Conservation (phyloP, 2,888 invertebrate genomes). For the Uloborus plumipes region DNA sequence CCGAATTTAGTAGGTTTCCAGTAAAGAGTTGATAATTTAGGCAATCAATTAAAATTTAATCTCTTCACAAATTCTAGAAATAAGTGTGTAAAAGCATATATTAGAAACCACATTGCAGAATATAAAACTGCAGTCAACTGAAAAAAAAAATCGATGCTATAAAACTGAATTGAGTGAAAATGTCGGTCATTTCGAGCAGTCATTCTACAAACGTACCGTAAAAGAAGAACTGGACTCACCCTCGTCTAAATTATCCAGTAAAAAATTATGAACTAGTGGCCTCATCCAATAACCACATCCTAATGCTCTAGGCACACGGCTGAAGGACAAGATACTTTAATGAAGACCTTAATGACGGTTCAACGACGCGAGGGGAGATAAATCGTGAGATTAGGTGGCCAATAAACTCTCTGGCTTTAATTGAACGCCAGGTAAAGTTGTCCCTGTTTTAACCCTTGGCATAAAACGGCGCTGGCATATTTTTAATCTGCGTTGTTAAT, state of each 20-base stretch:
- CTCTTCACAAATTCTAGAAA: too few relatives aligned
- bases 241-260: not conserved
- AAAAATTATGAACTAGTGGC: constrained; percentile 9
- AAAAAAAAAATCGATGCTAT: too few relatives aligned
- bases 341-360: constrained; percentile 59
- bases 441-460: constrained; percentile 22
- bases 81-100: too few relatives aligned
- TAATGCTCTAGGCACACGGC: constrained; percentile 24
- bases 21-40: too few relatives aligned
- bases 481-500: constrained; percentile 54
- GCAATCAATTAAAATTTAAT: too few relatives aligned
- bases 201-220: too few relatives aligned
- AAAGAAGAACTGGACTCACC: too few relatives aligned
- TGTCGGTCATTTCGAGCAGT: too few relatives aligned
- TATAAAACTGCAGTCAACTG: too few relatives aligned
- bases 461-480: constrained; percentile 22
- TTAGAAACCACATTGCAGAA: too few relatives aligned
- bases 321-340: constrained; percentile 50
- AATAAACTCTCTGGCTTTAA: constrained; percentile 53
- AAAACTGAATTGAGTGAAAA: too few relatives aligned
- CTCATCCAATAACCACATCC: constrained; percentile 34
- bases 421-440: constrained; percentile 47
- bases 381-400: constrained; percentile 61
- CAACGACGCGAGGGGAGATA: constrained; percentile 56
- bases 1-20: too few relatives aligned